Base-by-base conservation (phyloP, 2,113 vertebrate genomes). In the Cnemophilus loriae region DNA sequence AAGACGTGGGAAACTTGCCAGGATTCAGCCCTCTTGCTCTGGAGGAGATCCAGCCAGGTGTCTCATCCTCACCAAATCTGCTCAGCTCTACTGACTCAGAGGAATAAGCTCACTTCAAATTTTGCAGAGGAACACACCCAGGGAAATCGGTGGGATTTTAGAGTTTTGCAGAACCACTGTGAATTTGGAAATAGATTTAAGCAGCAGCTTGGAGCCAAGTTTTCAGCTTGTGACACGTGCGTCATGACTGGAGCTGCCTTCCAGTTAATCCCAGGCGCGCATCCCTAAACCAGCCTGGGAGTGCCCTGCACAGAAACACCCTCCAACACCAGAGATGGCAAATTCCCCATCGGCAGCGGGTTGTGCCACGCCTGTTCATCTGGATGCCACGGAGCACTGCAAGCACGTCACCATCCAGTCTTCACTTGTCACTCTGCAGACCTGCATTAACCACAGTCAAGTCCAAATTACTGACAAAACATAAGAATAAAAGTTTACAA, bases 11-110 rank as follows among this genome's bases (percentile, higher is more conserved):
- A 74, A 88, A 49, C 64, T 80, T 52, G 75, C 82, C 82, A 90
- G 56, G 42, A 91, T 77, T 90, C 57, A n/a, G 47, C 24, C 26
- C 75, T 60, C 27, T 11, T 53, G 16, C 28, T 87, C 81, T 74
- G 82, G 64, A 96, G 59, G 39, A 55, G 78, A 67, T 56, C 75
- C 92, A 81, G 68, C 47, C 78, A 90, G 75, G 90, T 80, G 63
- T 47, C 87, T 83, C 64, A 63, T 41, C 28, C 56, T 70, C 78
- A 6, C 0, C 23, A 71, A 70, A 50, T 77, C 90, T 92, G 90
- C 84, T 92, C 55, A 59, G 84, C 63, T 76, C n/a, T 70, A 55
- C 61, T 42, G 49, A 85, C 59, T 91, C 78, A 11, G 1, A n/a
- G 4, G 63, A 87, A 28, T 7, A 53, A 61, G 24, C 30, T 73